Evolutionary conservation across 2,797 vertebrate species (phyloP).

Genomic region (Cryptoprocta ferox): DNA sequence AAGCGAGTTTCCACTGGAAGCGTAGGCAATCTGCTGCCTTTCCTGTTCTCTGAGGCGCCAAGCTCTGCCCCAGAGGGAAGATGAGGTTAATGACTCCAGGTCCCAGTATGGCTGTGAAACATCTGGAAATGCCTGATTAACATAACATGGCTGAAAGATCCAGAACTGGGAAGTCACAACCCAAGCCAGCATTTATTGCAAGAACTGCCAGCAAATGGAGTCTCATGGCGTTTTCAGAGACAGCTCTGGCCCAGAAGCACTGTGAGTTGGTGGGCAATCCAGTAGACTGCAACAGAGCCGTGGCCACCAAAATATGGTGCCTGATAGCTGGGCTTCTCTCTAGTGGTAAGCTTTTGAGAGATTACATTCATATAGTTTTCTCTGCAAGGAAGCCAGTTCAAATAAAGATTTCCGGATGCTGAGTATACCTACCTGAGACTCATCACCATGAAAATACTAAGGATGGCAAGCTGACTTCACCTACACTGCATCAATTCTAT

Average conservation of each 20-base stretch:
- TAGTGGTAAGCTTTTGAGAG: not conserved
- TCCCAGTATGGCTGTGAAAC: not conserved
- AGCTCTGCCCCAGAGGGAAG: not conserved
- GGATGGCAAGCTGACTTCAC: not conserved
- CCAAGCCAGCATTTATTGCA: not conserved
- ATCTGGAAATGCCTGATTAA: conserved; percentile 36
- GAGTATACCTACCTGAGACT: not conserved
- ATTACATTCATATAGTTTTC: not conserved
- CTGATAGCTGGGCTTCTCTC: not conserved
- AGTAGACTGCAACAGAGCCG: not conserved
- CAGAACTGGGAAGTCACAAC: not conserved
- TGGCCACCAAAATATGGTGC: rapidly evolving
- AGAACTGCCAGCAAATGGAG: not conserved
- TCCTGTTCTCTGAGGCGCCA: not conserved
- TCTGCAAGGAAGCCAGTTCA: conserved; percentile 14
- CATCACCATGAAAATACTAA: conserved; percentile 14
- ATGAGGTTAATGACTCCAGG: not conserved
- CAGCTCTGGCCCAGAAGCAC: not conserved
- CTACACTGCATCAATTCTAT: not conserved
- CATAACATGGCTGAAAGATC: not conserved
- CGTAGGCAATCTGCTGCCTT: not conserved
- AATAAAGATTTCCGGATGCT: not conserved
- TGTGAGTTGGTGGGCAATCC: not conserved
- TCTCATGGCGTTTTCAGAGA: not conserved
- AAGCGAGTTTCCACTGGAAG: not conserved